Evolutionary conservation across 2,797 vertebrate species (phyloP).

Genomic region (Paratrypauchen microcephalus): DNA sequence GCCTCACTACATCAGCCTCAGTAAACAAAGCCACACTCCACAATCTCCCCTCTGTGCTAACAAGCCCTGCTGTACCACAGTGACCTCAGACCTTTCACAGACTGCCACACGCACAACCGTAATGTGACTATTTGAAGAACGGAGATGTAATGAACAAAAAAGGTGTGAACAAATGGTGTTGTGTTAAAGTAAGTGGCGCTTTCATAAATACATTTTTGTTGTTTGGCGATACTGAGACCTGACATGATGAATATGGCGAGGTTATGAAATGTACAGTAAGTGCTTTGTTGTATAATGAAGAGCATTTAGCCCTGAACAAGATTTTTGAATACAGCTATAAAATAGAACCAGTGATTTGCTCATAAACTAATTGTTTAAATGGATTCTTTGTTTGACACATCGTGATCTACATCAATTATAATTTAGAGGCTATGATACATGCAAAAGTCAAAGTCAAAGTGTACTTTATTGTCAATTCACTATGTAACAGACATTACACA

Average conservation of each 20-base stretch:
- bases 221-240: background rate
- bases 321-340: too few relatives aligned
- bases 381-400: too few relatives aligned
- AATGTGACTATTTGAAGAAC: conserved; percentile 11
- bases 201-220: background rate
- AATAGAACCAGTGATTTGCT: too few relatives aligned
- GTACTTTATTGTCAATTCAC: too few relatives aligned
- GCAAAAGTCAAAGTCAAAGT: too few relatives aligned
- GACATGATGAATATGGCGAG: background rate
- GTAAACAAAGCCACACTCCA: conserved; percentile 46
- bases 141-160: conserved; percentile 1
- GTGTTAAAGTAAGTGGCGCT: background rate
- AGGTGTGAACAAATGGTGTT: background rate
- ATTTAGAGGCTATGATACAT: too few relatives aligned
- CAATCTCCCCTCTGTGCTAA: conserved; percentile 45
- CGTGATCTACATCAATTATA: too few relatives aligned
- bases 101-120: conserved; percentile 11
- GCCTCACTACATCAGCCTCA: conserved; percentile 47
- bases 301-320: too few relatives aligned
- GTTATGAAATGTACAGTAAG: background rate
- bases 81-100: conserved; percentile 48
- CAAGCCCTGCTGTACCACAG: conserved; percentile 30
- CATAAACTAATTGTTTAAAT: too few relatives aligned
- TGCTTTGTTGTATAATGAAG: background rate
- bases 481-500: too few relatives aligned